Evolutionary conservation across 2,113 vertebrate species (phyloP), one percentile per base, ranked within the genome.

Genomic region (Leptobrachium ailaonicum): DNA sequence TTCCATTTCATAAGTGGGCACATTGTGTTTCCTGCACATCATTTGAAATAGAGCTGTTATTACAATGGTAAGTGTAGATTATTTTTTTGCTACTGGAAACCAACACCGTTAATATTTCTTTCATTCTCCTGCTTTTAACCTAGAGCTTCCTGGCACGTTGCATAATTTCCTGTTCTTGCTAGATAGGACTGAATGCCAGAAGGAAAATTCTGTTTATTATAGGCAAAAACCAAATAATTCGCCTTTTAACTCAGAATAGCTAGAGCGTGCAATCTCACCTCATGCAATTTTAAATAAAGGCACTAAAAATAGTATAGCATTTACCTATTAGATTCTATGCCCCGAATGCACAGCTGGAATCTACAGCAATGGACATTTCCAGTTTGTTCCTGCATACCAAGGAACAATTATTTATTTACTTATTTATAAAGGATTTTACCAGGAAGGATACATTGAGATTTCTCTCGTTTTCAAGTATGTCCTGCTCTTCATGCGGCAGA

Each of bases 191-290:
- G 20, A 7, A 66, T 66, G 32, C 11, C 71, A 70, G 58, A 82
- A 74, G 14, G 6, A 71, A 32, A 83, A 77, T 82, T 85, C 41
- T 79, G 87, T 82, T 82, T 60, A 76, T 80, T 82, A 76, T 64
- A 68, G 71, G 60, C 73, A 76, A 85, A 32, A 85, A 72, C 79
- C 2, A 78, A 0, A 6, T 82, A 81, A 77, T 82, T 7, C 67
- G 41, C 2, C 73, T 64, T 84, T 82, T 82, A 67, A 11, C 42
- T 82, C 66, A 20, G 20, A 85, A 77, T 50, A 85, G 75, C 0
- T 0, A 32, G 79, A 54, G 74, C n/a, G 45, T 77, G 84, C 1
- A 56, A 47, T 4, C 10, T 75, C 71, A 47, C 3, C 10, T 75
- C 71, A 73, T 83, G 69, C 77, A 70, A 83, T 2, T 76, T 50